These are phyloP conservation scores for Eupeodes luniger DNA, from an alignment of 2,888 invertebrate genomes.

Conservation along the genomic window DNA sequence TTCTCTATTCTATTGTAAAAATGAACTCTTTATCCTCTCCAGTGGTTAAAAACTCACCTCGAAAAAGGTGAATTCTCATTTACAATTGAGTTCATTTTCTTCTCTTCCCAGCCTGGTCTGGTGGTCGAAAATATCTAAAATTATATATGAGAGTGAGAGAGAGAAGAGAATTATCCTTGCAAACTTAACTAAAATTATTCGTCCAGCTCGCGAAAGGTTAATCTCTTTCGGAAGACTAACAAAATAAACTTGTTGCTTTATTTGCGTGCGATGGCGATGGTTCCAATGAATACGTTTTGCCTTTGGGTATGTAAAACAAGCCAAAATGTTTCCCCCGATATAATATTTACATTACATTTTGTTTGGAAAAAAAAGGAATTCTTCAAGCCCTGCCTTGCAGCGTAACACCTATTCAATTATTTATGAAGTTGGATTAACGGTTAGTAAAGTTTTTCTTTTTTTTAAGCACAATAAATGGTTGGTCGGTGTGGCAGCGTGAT, in stretches of 20 bases:
- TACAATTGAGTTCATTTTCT: not conserved
- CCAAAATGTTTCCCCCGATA: not conserved
- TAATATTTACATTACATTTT: not conserved
- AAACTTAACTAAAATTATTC: not conserved
- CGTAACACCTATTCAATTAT: conserved; percentile 52
- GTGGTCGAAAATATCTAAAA: not conserved
- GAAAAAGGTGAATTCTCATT: not conserved
- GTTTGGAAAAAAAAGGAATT: not conserved
- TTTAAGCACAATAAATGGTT: not conserved
- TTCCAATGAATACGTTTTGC: not conserved
- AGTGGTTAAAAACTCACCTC: not conserved
- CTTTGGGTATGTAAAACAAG: no score
- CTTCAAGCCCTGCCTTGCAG: not conserved
- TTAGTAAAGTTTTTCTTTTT: conserved; percentile 37
- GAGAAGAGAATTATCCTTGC: not conserved
- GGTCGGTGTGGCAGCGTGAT: not conserved
- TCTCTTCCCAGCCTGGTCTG: not conserved
- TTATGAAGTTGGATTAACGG: conserved; percentile 60
- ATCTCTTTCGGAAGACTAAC: not conserved
- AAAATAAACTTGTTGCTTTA: conserved; percentile 7
- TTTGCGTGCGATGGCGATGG: not conserved
- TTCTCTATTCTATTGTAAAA: not conserved
- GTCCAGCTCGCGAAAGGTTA: not conserved
- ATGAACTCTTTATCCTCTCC: not conserved
- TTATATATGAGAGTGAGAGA: not conserved